Percentiles rank a stretch among this genome's conserved stretches.
Evolutionary conservation across 2,888 invertebrate species (phyloP).

Genomic region (Timandra comae): DNA sequence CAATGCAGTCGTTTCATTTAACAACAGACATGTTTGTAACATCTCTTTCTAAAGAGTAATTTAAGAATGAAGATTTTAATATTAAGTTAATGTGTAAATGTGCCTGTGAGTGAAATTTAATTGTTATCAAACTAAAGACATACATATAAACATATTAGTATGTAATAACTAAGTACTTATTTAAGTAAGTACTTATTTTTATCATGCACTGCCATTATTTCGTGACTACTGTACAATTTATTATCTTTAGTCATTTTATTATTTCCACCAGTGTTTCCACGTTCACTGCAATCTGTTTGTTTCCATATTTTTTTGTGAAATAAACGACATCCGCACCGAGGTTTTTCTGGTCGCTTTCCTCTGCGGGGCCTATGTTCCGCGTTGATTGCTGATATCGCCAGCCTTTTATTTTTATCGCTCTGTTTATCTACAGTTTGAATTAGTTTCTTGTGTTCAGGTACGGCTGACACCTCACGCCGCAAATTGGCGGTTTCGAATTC

Average conservation of each 20-base stretch:
- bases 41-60: no score
- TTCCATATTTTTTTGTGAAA: conserved; percentile 32
- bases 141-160: no score
- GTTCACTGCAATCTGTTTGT: conserved; percentile 30
- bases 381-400: conserved; percentile 38
- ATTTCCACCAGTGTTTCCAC: conserved; percentile 27
- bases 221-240: conserved; percentile 9
- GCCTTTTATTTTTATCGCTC: conserved; percentile 21
- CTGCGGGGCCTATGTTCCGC: conserved; percentile 33
- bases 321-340: conserved; percentile 37
- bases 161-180: no score
- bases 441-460: conserved; percentile 12
- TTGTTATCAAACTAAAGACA: no score
- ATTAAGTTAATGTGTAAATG: no score
- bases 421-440: conserved; percentile 18
- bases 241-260: no score
- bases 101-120: no score
- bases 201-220: no score
- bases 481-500: conserved; percentile 20
- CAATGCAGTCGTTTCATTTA: no score
- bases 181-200: no score
- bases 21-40: no score
- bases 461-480: conserved; percentile 12
- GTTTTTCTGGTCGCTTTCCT: conserved; percentile 37
- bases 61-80: no score